These are phyloP conservation scores for Petrophora chlorosata DNA, from an alignment of 2,888 invertebrate species.

Conservation along the genomic window DNA sequence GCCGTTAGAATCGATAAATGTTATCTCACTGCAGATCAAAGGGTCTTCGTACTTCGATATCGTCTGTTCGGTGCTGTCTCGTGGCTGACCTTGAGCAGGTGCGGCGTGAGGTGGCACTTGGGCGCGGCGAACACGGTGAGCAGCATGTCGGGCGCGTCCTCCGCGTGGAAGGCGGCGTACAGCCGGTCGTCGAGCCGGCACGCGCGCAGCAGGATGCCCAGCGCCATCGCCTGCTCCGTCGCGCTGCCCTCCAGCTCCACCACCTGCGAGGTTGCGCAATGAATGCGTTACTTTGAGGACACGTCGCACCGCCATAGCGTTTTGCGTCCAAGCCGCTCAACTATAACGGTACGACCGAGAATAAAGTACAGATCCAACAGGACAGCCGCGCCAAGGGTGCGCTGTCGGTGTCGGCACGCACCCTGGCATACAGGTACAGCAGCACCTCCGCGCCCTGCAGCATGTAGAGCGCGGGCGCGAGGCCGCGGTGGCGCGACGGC, in stretches of 20 bases:
- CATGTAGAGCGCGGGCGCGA: constrained; percentile 81
- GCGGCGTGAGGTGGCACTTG: constrained; percentile 81
- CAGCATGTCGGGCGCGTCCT: constrained; percentile 83
- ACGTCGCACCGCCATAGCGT: background rate
- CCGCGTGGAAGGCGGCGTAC: constrained; percentile 83
- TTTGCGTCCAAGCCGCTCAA: too few relatives aligned
- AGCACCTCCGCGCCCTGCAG: constrained; percentile 87
- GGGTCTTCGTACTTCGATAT: too few relatives aligned
- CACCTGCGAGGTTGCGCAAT: constrained; percentile 66
- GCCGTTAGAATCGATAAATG: too few relatives aligned
- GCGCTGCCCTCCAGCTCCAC: constrained; percentile 85
- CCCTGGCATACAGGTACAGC: constrained; percentile 87
- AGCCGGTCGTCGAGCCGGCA: constrained; percentile 85
- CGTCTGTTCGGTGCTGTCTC: too few relatives aligned
- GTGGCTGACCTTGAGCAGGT: constrained; percentile 83
- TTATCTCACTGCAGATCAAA: too few relatives aligned
- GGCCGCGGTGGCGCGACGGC: constrained; percentile 75
- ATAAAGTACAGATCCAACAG: too few relatives aligned
- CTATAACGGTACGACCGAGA: too few relatives aligned
- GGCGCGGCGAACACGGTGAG: constrained; percentile 85
- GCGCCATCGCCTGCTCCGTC: constrained; percentile 85
- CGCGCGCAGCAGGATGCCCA: constrained; percentile 83
- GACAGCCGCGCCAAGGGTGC: too few relatives aligned
- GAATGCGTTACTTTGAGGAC: background rate
- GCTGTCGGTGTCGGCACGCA: constrained; percentile 55